These are phyloP conservation scores for Styela clava DNA, from an alignment of 23 tunicate genomes.

Conservation along the genomic window DNA sequence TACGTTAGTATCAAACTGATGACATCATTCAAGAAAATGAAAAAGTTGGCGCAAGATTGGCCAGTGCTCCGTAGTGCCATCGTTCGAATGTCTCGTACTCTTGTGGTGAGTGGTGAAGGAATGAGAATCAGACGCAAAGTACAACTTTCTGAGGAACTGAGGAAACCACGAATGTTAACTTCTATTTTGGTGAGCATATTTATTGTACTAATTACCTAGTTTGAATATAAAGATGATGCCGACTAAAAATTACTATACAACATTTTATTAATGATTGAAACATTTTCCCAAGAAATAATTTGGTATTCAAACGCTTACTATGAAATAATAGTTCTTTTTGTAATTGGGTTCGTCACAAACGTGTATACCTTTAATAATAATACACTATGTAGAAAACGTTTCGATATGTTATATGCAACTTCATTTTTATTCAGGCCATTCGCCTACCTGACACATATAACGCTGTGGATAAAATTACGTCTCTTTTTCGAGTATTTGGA, in stretches of 20 bases:
- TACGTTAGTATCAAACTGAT: constrained; percentile 38
- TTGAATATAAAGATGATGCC: not conserved
- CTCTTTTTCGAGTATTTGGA: constrained; percentile 76
- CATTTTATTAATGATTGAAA: not conserved
- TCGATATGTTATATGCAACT: too few species aligned
- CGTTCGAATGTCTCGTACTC: constrained; percentile 41
- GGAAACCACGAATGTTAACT: constrained; percentile 82
- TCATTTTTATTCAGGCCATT: constrained; percentile 54
- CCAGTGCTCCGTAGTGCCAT: constrained; percentile 95
- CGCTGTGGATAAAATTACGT: constrained; percentile 59
- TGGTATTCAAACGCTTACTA: not conserved
- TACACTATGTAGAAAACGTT: too few species aligned
- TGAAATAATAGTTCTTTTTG: too few species aligned
- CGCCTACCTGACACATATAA: constrained; percentile 86
- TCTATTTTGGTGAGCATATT: constrained; percentile 68
- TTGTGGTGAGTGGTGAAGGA: constrained; percentile 88
- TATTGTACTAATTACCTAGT: not conserved
- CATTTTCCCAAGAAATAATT: not conserved
- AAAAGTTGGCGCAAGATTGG: constrained; percentile 89
- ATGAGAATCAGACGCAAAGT: constrained; percentile 57
- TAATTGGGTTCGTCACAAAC: too few species aligned
- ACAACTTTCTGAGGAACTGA: constrained; percentile 58
- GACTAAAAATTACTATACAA: too few species aligned
- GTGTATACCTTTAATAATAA: too few species aligned
- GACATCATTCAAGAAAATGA: constrained; percentile 54